These are phyloP conservation scores for Bos javanicus DNA, from an alignment of 2,113 vertebrate species.

Conservation along the genomic window DNA sequence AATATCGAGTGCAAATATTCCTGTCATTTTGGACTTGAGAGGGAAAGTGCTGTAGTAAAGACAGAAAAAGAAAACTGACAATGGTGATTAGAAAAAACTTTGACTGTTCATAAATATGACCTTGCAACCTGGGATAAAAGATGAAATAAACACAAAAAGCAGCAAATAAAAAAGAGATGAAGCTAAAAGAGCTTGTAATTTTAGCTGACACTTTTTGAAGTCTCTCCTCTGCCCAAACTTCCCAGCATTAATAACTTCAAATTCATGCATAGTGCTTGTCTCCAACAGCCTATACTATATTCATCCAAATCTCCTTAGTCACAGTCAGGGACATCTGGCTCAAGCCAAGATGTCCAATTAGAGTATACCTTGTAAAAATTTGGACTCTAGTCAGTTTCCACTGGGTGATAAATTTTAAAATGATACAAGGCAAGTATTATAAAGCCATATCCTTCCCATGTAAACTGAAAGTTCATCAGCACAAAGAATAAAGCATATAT, in stretches of 20 bases:
- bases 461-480: not conserved
- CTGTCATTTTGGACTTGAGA: not conserved
- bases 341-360: not conserved
- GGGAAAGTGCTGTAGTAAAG: not conserved
- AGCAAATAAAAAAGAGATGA: not conserved
- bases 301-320: not conserved
- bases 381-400: not conserved
- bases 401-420: not conserved
- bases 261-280: not conserved
- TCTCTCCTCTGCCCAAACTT: not conserved
- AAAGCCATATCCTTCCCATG: not conserved
- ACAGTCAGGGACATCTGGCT: not conserved
- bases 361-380: not conserved
- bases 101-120: not conserved
- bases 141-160: conserved; percentile 6
- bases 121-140: not conserved
- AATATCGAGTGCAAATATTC: not conserved
- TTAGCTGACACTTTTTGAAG: not conserved
- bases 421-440: not conserved
- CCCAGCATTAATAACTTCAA: not conserved
- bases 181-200: not conserved
- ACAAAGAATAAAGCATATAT: not conserved
- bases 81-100: not conserved
- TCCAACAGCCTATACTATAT: not conserved
- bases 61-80: not conserved